A percentile compares a stretch with the other conserved stretches of the same genome.
Conservation (phyloP, 2,797 vertebrate genomes). For the Enteromius paludinosus region DNA sequence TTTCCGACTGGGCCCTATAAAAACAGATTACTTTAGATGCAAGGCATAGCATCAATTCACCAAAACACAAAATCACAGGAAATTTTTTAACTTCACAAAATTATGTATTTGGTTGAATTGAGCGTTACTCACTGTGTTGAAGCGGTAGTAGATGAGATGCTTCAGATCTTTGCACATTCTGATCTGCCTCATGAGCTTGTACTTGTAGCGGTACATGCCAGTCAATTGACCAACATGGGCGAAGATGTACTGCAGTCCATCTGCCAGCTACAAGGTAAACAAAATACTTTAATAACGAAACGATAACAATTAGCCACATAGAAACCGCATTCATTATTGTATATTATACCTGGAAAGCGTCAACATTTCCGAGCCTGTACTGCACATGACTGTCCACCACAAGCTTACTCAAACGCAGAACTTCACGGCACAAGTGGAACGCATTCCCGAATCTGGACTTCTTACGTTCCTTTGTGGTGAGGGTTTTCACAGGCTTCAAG, state of each 20-base stretch:
- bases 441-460: conserved; percentile 98
- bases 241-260: conserved; percentile 98
- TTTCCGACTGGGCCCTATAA: conserved; percentile 95
- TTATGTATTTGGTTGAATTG: background rate
- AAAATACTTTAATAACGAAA: background rate
- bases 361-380: conserved; percentile 97
- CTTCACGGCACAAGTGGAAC: conserved; percentile 97
- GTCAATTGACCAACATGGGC: conserved; percentile 98
- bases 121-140: conserved; percentile 89
- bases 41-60: background rate
- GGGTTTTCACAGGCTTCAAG: conserved; percentile 97
- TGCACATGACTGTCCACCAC: conserved; percentile 99
- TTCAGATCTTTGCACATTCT: conserved; percentile 99
- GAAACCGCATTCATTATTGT: background rate
- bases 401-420: conserved; percentile 94
- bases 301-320: no score
- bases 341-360: conserved; percentile 91
- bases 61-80: background rate
- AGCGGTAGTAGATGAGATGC: conserved; percentile 98
- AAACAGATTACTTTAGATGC: background rate
- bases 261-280: conserved; percentile 82
- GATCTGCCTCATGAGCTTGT: conserved; percentile 99
- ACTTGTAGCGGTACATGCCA: conserved; percentile 99
- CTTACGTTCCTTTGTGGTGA: conserved; percentile 99
- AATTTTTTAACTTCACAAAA: background rate